phyloP scores from a whole-genome alignment of 2,797 vertebrate genomes.

The Moxostoma hubbsi region DNA sequence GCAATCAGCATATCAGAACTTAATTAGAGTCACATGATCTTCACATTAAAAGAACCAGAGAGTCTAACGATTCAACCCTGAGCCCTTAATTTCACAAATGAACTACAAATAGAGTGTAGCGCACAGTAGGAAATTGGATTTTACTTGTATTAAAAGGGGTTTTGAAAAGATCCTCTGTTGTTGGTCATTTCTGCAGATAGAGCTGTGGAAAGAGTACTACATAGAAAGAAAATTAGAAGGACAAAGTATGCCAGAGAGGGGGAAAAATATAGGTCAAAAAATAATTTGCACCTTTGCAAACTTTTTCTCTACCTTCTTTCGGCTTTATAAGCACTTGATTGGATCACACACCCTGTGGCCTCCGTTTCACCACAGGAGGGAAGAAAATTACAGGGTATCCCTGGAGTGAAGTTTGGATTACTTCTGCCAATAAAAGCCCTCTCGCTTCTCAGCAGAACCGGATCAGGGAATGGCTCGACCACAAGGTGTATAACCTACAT shows the following conservation, averaged over 20 bases:
- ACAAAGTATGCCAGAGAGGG: neutral
- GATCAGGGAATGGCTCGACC: constrained; percentile 52
- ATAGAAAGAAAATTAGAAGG: constrained; percentile 8
- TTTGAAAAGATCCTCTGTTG: neutral
- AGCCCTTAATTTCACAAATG: neutral
- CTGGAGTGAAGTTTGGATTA: constrained; percentile 47
- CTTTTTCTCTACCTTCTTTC: constrained; percentile 33
- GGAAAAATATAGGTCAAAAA: constrained; percentile 16
- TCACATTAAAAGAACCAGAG: neutral
- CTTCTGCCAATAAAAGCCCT: constrained; percentile 55
- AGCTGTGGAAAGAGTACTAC: neutral
- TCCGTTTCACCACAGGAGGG: constrained; percentile 12
- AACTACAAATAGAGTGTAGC: neutral
- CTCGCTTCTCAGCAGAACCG: constrained; percentile 43
- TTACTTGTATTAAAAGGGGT: neutral
- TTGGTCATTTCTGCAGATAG: neutral
- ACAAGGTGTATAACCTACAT: constrained; percentile 43
- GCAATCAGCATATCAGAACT: neutral
- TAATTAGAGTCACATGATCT: neutral
- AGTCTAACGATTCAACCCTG: neutral
- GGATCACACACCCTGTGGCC: constrained; percentile 44
- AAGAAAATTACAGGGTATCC: constrained; percentile 49
- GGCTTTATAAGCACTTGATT: constrained; percentile 54
- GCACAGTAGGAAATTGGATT: neutral
- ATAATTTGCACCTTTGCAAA: constrained; percentile 33